Evolutionary conservation across 2,888 invertebrate genomes (phyloP), one percentile per base, ranked within the genome.

Genomic region (Patella depressa): DNA sequence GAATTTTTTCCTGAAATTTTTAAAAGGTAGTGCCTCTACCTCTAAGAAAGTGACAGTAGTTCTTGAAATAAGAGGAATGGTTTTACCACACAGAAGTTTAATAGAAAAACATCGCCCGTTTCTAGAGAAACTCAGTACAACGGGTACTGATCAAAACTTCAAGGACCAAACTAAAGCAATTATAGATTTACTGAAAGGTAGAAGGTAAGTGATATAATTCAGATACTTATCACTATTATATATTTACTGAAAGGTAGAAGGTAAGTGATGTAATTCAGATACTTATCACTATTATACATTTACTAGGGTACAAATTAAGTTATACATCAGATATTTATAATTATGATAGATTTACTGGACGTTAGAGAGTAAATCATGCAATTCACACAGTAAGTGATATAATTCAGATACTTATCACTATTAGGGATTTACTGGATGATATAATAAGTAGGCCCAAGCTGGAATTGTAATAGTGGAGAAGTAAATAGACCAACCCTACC

Each of bases 161-260:
- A 83, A 81, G 53, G 83, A 86, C 17, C 71, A 76, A 15, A 82
- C 81, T 70, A 77, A 83, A 45, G 71, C 80, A 45, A 73, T 88
- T 14, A 76, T 89, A 9, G 85, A 87, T 53, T 79, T 88, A 73
- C 84, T 89, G 29, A 89, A 88, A 65, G 89, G 89, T 5, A 84
- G 83, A 80, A 87, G 85, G 89, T 88, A 71, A 65, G 78, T 70
- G 19, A 7, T 19, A 11, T 34, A 34, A 34, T 34, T 34, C 34
- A 34, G 34, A 34, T 34, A 34, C 7, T 34, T 34, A 34, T 34
- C 4, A 34, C 34, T 34, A 34, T 34, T 34, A 34, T 34, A 34
- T 4, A 34, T 34, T 34, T 34, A 34, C 34, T 34, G 34, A 0
- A 34, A 34, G 34, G 34, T 34, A 34, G 34, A 34, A 2, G 2